Base-by-base conservation (phyloP, 2,888 invertebrate genomes). In the Galeruca laticollis region DNA sequence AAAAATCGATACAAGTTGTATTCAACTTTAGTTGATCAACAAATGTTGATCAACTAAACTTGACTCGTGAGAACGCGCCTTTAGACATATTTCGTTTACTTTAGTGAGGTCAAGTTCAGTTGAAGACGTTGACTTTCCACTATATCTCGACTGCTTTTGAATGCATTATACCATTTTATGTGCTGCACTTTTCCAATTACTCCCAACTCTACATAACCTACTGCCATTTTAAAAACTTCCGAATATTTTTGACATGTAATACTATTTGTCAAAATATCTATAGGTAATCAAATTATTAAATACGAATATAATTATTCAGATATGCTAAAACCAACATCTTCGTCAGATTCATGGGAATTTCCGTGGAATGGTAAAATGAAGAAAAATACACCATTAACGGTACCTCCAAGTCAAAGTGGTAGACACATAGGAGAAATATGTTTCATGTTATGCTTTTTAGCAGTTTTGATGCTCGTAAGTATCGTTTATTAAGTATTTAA, bases 391-490 rank as follows among this genome's bases (percentile, higher is more conserved):
- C 67, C 64, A 4, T n/a, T 66, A 2, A 31, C 52, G 15, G 68
- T 75, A 10, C 65, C 63, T 0, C 64, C 70, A 31, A 71, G 56
- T 37, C 69, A 75, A 56, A 70, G 59, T 31, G 73, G 69, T n/a
- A 68, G 68, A 62, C 59, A 70, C 21, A 62, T 71, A 9, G 64
- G 59, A 9, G 52, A 72, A 37, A 57, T 64, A 6, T 52, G 70
- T 40, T 75, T 73, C 35, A 33, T 72, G 4, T 11, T 75, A 5
- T 74, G 73, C 59, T 73, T 71, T 54, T 20, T 72, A 26, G 71
- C 73, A n/a, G 69, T 74, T n/a, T 47, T 71, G 31, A 15, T 72
- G 51, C 21, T 75, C 51, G 74, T 74, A 70, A 66, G 63, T 56
- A n/a, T 18, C 9, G 9, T 5, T 26, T 26, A 2, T n/a, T 35